Conservation (phyloP, 2,888 invertebrate genomes). For the Papilio protenor region DNA sequence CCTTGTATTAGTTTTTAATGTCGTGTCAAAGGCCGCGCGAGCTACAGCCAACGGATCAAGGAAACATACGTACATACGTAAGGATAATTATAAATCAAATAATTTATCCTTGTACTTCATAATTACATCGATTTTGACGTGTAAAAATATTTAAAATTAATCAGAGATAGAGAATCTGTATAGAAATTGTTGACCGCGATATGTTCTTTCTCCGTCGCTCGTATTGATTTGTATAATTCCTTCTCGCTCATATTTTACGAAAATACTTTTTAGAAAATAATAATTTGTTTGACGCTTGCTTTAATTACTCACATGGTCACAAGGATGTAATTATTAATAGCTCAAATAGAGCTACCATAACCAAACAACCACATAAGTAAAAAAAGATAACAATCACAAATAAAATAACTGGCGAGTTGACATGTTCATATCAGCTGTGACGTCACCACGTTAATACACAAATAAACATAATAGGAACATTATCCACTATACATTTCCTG, state of each 20-base stretch:
- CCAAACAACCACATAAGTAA: neutral
- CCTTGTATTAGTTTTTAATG: slow-evolving; percentile 24
- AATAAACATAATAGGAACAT: neutral
- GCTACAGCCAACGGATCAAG: slow-evolving; percentile 6
- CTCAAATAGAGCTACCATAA: neutral
- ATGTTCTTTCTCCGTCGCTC: neutral
- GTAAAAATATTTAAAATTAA: too few species aligned
- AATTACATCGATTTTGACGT: too few species aligned
- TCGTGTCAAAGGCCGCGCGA: slow-evolving; percentile 18
- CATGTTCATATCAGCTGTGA: neutral
- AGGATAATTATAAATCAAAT: neutral
- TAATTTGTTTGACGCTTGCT: neutral
- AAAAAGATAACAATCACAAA: neutral
- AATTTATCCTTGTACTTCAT: neutral
- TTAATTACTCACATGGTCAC: neutral
- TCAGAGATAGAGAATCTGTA: neutral
- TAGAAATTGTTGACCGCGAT: neutral
- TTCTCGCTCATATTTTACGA: neutral
- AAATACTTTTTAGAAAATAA: neutral
- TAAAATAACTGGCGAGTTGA: neutral
- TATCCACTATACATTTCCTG: neutral
- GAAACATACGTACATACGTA: slow-evolving; percentile 3
- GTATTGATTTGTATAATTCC: neutral
- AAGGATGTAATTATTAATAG: neutral
- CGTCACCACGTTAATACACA: neutral